phyloP scores from a whole-genome alignment of 2,113 vertebrate genomes.

The Lipophrys pholis region DNA sequence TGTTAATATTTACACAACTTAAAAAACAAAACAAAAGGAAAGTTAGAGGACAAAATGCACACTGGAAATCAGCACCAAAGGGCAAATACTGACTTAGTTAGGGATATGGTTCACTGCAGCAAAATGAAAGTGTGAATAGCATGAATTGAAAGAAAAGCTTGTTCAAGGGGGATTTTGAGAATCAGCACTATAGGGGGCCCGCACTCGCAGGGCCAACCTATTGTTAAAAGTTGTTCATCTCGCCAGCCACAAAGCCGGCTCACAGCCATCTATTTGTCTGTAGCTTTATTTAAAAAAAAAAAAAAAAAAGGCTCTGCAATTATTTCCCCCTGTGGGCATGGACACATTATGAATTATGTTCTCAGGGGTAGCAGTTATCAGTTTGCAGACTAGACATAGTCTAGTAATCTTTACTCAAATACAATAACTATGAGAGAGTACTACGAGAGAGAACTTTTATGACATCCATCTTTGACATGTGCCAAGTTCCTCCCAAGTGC shows the following conservation, averaged over 20 bases:
- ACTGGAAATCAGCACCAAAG: slow-evolving; percentile 22
- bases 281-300: slow-evolving; percentile 15
- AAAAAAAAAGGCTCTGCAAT: neutral
- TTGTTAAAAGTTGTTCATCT: slow-evolving; percentile 55
- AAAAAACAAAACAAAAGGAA: slow-evolving; percentile 6
- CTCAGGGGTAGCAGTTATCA: slow-evolving; percentile 3
- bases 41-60: slow-evolving; percentile 4
- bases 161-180: slow-evolving; percentile 68
- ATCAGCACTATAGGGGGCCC: slow-evolving; percentile 71
- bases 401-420: neutral
- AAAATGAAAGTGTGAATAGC: slow-evolving; percentile 66
- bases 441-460: neutral
- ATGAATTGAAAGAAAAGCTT: slow-evolving; percentile 66
- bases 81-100: neutral
- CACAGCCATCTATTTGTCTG: slow-evolving; percentile 41
- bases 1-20: neutral
- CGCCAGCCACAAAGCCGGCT: slow-evolving; percentile 17
- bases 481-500: no score
- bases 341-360: slow-evolving; percentile 5
- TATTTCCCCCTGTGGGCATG: slow-evolving; percentile 3
- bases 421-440: neutral
- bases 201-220: slow-evolving; percentile 51
- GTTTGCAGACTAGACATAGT: neutral
- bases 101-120: slow-evolving; percentile 62
- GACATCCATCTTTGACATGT: neutral